A percentile compares a stretch with the other conserved stretches of the same genome.
Evolutionary conservation across 2,113 vertebrate species (phyloP).

Genomic region (Recurvirostra avosetta): DNA sequence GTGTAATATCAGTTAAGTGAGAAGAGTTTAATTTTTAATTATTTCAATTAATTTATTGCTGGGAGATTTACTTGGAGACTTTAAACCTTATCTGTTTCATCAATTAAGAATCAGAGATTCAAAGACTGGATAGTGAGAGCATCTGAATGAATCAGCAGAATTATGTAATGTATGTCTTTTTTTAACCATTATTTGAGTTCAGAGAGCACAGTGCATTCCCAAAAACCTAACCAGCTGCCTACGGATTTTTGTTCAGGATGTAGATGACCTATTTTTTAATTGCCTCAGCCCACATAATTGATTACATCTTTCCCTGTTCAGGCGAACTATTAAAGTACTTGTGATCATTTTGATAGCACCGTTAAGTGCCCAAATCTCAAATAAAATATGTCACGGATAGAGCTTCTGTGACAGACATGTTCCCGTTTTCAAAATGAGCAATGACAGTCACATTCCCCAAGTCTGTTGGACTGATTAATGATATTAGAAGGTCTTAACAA

Average conservation of each 20-base stretch:
- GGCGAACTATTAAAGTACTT: not conserved
- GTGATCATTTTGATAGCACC: not conserved
- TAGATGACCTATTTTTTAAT: conserved; percentile 16
- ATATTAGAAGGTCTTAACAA: not conserved
- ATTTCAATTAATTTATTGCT: conserved; percentile 78
- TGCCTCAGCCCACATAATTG: not conserved
- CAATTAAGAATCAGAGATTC: conserved; percentile 62
- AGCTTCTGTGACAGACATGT: not conserved
- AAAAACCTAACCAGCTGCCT: not conserved
- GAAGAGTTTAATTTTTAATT: conserved; percentile 73
- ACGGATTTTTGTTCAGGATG: not conserved
- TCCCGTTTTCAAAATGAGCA: not conserved
- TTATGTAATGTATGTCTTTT: conserved; percentile 8
- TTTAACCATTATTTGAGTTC: conserved; percentile 8
- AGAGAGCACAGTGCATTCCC: not conserved
- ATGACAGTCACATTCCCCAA: not conserved
- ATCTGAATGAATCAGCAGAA: conserved; percentile 11
- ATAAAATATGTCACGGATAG: not conserved
- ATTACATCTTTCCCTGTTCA: not conserved
- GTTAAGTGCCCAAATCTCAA: not conserved
- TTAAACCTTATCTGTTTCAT: conserved; percentile 50
- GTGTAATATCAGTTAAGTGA: conserved; percentile 65
- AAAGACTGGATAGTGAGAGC: conserved; percentile 12
- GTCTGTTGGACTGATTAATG: not conserved
- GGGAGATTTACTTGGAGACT: conserved; percentile 71